These are phyloP conservation scores for Calyptomena viridis DNA, from an alignment of 2,113 vertebrate genomes.

Conservation along the genomic window DNA sequence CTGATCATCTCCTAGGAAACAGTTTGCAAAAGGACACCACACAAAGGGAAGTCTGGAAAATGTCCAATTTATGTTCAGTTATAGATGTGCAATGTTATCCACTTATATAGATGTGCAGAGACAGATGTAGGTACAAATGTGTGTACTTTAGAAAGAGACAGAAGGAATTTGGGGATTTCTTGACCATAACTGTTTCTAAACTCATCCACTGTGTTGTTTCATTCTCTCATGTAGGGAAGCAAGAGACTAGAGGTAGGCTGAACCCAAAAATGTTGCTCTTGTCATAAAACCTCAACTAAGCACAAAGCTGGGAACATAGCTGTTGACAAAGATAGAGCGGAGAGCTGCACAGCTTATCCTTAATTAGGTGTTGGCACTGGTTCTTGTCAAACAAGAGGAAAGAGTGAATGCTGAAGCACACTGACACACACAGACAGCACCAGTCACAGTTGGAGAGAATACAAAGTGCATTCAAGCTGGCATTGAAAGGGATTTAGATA, in stretches of 20 bases:
- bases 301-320: conserved; percentile 75
- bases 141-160: not conserved
- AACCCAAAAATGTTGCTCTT: conserved; percentile 61
- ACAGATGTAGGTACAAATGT: not conserved
- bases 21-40: not conserved
- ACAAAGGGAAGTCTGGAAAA: not conserved
- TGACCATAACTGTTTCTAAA: conserved; percentile 14
- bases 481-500: conserved; percentile 83
- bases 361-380: conserved; percentile 81
- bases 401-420: conserved; percentile 54
- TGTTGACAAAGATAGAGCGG: conserved; percentile 72
- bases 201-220: not conserved
- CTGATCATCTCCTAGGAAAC: conserved; percentile 37
- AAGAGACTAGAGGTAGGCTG: conserved; percentile 43
- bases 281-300: conserved; percentile 78
- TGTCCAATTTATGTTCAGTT: not conserved
- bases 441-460: conserved; percentile 71
- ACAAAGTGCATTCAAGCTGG: conserved; percentile 77
- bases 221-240: not conserved
- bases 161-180: not conserved
- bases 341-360: conserved; percentile 73
- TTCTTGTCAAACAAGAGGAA: conserved; percentile 75
- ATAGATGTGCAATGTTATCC: not conserved
- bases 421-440: conserved; percentile 69
- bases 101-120: not conserved